Evolutionary conservation across 2,113 vertebrate genomes (phyloP), one percentile per base, ranked within the genome.

Genomic region (Triplophysa dalaica): DNA sequence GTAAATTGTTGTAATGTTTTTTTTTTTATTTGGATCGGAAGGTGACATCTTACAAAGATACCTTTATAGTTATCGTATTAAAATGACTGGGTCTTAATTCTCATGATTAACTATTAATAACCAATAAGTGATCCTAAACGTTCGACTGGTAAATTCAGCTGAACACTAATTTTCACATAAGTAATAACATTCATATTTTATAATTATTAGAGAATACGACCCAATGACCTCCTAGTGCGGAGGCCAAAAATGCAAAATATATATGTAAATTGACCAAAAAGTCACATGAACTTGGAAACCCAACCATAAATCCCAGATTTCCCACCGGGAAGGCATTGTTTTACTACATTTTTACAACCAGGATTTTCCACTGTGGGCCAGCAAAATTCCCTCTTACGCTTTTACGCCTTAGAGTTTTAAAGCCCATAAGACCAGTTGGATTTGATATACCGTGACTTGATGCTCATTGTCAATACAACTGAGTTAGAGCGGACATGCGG

Each of bases 181-280:
- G 3, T 0, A 29, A 29, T 4, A 38, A 38, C 33, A 38, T 38
- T 38, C 33, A 1, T 38, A 38, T 38, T 38, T 38, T 50, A 14
- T 14, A 1, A 14, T 50, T 14, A 50, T 68, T 48, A 68, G 11
- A 24, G 10, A 58, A 56, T 58, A 13, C n/a, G 38, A 13, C 14
- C 16, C 43, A 50, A n/a, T 56, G 33, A 38, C 33, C 33, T 38
- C 33, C 7, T 38, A 38, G 33, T 38, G 33, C 33, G 6, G 33
- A 84, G 83, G 90, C 91, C 81, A 91, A 92, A 90, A 87, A 90
- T 90, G 89, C 83, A 89, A 82, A 86, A 83, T 87, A 83, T 87
- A 86, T 87, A 86, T 70, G 82, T 80, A 83, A 81, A 82, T 83
- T 84, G 83, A 85, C 91, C 91, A 89, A 87, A 52, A 38, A 70